Evolutionary conservation across 2,797 vertebrate species (phyloP), one percentile per base, ranked within the genome.

Genomic region (Propithecus deckenii): DNA sequence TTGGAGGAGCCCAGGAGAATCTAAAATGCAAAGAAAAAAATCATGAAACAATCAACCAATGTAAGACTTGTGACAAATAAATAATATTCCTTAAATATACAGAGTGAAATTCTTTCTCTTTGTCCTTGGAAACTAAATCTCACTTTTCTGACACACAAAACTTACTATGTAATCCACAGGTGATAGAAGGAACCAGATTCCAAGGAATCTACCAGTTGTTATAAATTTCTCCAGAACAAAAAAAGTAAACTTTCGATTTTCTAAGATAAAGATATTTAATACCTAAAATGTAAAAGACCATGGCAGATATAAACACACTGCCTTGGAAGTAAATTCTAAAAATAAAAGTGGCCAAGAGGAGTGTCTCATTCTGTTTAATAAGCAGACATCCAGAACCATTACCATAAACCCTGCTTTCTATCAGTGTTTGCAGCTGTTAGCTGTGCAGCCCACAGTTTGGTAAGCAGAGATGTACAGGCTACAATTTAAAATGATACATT

Each of bases 1-100:
- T 98, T 99, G 99, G 97, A 99, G 99, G 86, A 99, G 99, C 38
- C 99, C 99, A 15, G 99, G 99, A 87, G 98, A 99, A 98, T 99
- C 99, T 99, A 98, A 86, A 98, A 97, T 97, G 17, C 41, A 93
- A 92, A 83, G 41, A 86, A 95, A 87, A 96, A 67, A 41, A 94
- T 78, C 57, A 95, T 89, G 84, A 96, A 76, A 72, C 71, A 86
- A 76, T 76, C 59, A 93, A 87, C 25, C 20, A 93, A 94, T 55
- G 67, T 0, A 6, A 94, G 71, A 96, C 15, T 41, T 10, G 9
- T 95, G 20, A 91, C 52, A 80, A 76, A 65, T 25, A 92, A 55
- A 12, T n/a, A 69, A 67, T 41, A 91, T 23, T 41, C 38, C 69
- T 35, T 69, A 69, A 28, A 72, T 72, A 43, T 23, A 88, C 2